These are phyloP conservation scores for Papilio xuthus DNA, from an alignment of 1,140 invertebrate genomes.

Conservation along the genomic window DNA sequence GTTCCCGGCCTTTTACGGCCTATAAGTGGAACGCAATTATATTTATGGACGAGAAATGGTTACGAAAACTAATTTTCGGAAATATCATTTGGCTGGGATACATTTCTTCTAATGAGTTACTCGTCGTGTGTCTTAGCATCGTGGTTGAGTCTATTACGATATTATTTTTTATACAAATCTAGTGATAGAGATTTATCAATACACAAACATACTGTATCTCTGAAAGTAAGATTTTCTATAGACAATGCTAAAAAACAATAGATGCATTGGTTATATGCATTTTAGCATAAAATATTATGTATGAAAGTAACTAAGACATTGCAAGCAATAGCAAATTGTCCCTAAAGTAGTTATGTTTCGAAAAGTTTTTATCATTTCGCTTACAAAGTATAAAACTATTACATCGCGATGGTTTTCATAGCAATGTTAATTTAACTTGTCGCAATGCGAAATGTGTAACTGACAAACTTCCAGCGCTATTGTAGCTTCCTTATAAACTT, in stretches of 20 bases:
- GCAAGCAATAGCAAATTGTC: neutral
- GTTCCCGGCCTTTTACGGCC: constrained; percentile 79
- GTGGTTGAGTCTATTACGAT: neutral
- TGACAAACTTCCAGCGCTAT: constrained; percentile 22
- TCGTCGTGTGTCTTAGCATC: constrained; percentile 38
- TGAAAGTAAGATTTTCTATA: neutral
- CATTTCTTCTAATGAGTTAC: constrained; percentile 59
- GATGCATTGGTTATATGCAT: neutral
- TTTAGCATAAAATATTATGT: neutral
- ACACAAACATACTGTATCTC: too few relatives aligned
- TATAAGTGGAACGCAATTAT: constrained; percentile 81
- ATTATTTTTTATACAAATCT: neutral
- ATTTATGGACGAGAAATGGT: constrained; percentile 78
- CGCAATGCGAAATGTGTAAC: constrained; percentile 25
- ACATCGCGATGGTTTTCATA: constrained; percentile 12
- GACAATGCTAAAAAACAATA: neutral
- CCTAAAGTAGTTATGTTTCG: neutral
- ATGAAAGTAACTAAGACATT: neutral
- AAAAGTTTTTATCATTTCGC: constrained; percentile 9
- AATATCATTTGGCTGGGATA: constrained; percentile 64
- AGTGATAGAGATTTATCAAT: neutral
- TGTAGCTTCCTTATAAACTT: constrained; percentile 28
- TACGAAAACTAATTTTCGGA: constrained; percentile 76
- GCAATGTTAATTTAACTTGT: constrained; percentile 27
- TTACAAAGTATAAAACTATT: constrained; percentile 24